Conservation (phyloP, 2,888 invertebrate species). For the Ceratothoa steindachneri region DNA sequence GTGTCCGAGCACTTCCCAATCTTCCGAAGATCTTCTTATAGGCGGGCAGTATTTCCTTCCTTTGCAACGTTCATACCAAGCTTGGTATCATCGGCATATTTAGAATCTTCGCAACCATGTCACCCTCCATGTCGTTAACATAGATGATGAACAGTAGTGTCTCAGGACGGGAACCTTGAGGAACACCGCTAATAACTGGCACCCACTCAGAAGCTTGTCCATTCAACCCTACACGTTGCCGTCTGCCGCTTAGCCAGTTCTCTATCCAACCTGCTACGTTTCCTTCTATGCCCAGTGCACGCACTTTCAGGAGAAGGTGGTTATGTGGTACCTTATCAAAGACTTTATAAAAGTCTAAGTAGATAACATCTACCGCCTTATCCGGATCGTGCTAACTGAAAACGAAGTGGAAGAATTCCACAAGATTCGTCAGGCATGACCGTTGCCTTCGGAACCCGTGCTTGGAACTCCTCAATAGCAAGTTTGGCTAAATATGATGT, state of each 20-base stretch:
- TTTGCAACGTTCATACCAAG: neutral
- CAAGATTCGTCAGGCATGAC: neutral
- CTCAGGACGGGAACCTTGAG: neutral
- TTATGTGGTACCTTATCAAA: neutral
- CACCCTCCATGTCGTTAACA: neutral
- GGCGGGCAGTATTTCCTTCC: neutral
- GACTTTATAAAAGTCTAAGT: neutral
- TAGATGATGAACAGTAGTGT: neutral
- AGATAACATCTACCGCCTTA: neutral
- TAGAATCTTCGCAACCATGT: neutral
- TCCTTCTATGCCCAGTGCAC: neutral
- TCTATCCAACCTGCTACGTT: neutral
- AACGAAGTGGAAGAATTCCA: neutral
- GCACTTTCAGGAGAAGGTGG: neutral
- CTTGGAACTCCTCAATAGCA: neutral
- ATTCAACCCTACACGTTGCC: neutral
- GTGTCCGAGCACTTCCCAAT: neutral
- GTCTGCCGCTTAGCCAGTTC: neutral
- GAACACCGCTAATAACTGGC: neutral
- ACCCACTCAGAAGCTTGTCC: neutral
- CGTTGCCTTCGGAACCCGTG: neutral
- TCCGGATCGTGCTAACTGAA: neutral
- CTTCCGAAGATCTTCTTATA: neutral
- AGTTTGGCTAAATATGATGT: neutral
- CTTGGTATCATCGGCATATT: neutral